Evolutionary conservation across 1,140 invertebrate genomes (phyloP).

Genomic region (Meteorus sp.): DNA sequence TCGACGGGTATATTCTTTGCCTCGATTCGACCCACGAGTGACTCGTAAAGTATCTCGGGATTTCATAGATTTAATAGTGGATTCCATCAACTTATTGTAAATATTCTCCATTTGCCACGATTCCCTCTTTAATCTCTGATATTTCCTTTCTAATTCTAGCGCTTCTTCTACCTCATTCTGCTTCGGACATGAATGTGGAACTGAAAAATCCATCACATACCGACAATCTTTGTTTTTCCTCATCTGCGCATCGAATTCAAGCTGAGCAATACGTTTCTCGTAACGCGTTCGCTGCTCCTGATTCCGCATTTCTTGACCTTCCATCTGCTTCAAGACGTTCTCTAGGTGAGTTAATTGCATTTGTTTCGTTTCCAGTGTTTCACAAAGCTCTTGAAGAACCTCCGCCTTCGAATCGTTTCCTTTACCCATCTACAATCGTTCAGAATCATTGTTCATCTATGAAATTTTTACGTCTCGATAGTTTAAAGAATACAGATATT

Average conservation of each 20-base stretch:
- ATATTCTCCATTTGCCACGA: conserved; percentile 21
- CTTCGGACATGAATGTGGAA: neutral
- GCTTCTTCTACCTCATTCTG: neutral
- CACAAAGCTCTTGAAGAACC: conserved; percentile 60
- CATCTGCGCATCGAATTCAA: conserved; percentile 57
- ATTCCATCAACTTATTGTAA: conserved; percentile 31
- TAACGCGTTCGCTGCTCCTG: conserved; percentile 64
- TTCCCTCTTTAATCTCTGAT: conserved; percentile 2
- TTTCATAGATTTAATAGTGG: neutral
- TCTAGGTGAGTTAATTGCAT: conserved; percentile 62
- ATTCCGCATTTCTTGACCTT: conserved; percentile 63
- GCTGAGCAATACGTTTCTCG: conserved; percentile 63
- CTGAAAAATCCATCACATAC: conserved; percentile 38
- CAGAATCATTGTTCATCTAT: neutral
- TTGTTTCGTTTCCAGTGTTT: conserved; percentile 62
- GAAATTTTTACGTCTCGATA: no score
- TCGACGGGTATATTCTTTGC: conserved; percentile 3
- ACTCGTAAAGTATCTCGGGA: neutral
- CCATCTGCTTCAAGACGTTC: conserved; percentile 63
- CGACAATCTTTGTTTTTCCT: conserved; percentile 36
- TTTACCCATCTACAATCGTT: conserved; percentile 52
- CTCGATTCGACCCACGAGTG: conserved; percentile 10
- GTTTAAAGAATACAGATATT: no score
- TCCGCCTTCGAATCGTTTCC: conserved; percentile 60
- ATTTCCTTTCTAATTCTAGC: conserved; percentile 9